Percentiles rank a stretch among this genome's conserved stretches.
These are phyloP conservation scores for Pardosa pseudoannulata DNA, from an alignment of 2,888 invertebrate genomes.

Conservation along the genomic window DNA sequence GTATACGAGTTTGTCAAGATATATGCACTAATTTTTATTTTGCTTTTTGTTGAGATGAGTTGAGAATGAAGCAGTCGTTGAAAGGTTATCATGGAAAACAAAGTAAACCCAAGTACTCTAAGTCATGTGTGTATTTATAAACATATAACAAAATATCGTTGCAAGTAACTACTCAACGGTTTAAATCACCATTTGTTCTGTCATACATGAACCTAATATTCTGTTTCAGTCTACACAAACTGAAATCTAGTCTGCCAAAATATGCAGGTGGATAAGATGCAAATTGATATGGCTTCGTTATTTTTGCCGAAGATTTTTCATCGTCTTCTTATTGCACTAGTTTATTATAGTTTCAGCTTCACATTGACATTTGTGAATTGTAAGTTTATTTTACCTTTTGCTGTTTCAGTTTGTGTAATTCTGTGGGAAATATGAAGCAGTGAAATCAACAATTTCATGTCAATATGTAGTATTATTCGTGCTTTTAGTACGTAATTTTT, in stretches of 20 bases:
- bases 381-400: constrained; percentile 45
- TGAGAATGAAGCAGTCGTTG: neutral
- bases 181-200: neutral
- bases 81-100: neutral
- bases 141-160: no score
- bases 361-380: constrained; percentile 52
- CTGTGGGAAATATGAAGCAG: no score
- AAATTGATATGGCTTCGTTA: constrained; percentile 47
- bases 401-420: no score
- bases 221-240: neutral
- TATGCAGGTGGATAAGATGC: constrained; percentile 49
- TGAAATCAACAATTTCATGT: no score
- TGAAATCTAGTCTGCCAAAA: constrained; percentile 39
- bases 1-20: neutral
- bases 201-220: constrained; percentile 28
- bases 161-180: no score
- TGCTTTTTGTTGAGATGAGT: neutral
- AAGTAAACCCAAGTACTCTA: neutral
- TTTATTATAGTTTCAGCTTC: constrained; percentile 39
- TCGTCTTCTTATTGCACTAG: constrained; percentile 34
- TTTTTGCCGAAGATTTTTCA: constrained; percentile 31
- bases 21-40: neutral
- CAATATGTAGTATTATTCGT: no score
- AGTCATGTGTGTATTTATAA: neutral
- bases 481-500: no score